A percentile compares a stretch with the other conserved stretches of the same genome.
Conservation (phyloP, 2,113 vertebrate genomes). For the Montifringilla adamsi region DNA sequence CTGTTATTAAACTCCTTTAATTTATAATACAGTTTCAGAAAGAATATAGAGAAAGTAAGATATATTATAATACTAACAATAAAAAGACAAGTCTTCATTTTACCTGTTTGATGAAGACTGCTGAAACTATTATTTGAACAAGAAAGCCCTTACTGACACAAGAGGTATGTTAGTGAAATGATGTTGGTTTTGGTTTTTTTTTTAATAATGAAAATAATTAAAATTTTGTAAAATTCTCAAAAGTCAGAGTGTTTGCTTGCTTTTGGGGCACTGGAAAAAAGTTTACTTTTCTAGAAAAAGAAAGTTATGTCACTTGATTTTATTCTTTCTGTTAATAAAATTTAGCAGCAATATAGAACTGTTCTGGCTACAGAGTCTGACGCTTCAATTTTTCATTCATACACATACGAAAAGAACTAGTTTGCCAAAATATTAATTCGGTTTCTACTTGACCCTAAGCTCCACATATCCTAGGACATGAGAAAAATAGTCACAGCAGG, state of each 20-base stretch:
- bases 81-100: not conserved
- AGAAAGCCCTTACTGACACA: not conserved
- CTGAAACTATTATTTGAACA: not conserved
- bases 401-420: not conserved
- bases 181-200: fast-evolving
- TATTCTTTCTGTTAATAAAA: not conserved
- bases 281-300: not conserved
- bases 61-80: not conserved
- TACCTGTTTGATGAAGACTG: not conserved
- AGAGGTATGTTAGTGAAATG: not conserved
- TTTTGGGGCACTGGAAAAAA: not conserved
- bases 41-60: not conserved
- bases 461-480: not conserved
- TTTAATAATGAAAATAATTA: not conserved
- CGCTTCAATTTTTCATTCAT: not conserved
- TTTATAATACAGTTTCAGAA: not conserved
- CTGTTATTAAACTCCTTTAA: not conserved
- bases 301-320: not conserved
- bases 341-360: not conserved
- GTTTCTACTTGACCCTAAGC: not conserved
- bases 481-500: not conserved
- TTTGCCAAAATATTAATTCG: not conserved
- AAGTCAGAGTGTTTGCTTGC: not conserved
- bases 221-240: not conserved
- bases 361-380: not conserved